Evolutionary conservation across 1,140 invertebrate genomes (phyloP).

Genomic region (Latrodectus geometricus): DNA sequence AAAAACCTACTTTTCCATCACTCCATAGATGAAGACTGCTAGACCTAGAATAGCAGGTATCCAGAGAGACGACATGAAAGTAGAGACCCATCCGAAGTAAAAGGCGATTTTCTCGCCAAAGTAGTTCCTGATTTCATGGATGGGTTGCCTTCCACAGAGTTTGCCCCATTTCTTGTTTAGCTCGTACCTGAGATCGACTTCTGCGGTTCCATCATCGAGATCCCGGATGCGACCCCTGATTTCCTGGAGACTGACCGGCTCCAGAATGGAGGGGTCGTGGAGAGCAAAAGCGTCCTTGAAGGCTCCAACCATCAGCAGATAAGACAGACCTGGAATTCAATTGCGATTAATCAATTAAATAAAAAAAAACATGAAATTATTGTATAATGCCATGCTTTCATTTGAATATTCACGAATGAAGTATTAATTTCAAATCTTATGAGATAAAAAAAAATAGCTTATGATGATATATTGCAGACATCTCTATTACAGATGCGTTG

Average conservation of each 20-base stretch:
- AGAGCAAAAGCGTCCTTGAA: constrained; percentile 68
- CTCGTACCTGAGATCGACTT: neutral
- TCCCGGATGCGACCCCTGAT: neutral
- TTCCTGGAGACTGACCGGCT: constrained; percentile 34
- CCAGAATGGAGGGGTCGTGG: constrained; percentile 67
- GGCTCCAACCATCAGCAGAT: constrained; percentile 67
- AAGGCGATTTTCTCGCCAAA: constrained; percentile 71
- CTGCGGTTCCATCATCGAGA: neutral
- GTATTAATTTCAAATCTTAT: no score
- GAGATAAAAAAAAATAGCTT: no score
- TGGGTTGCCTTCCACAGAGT: constrained; percentile 18
- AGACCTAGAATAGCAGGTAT: constrained; percentile 70
- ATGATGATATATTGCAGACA: no score
- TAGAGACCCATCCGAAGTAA: constrained; percentile 71
- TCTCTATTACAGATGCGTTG: no score
- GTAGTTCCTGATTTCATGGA: constrained; percentile 67
- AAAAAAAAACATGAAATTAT: no score
- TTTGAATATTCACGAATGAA: no score
- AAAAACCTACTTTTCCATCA: constrained; percentile 53
- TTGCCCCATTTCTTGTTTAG: constrained; percentile 21
- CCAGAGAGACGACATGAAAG: constrained; percentile 68
- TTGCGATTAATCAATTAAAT: neutral
- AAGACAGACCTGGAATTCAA: constrained; percentile 67
- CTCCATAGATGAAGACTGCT: constrained; percentile 69
- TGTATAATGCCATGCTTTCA: no score